Evolutionary conservation across 1,140 invertebrate genomes (phyloP), one percentile per base, ranked within the genome.

Genomic region (Aphidius ervi): DNA sequence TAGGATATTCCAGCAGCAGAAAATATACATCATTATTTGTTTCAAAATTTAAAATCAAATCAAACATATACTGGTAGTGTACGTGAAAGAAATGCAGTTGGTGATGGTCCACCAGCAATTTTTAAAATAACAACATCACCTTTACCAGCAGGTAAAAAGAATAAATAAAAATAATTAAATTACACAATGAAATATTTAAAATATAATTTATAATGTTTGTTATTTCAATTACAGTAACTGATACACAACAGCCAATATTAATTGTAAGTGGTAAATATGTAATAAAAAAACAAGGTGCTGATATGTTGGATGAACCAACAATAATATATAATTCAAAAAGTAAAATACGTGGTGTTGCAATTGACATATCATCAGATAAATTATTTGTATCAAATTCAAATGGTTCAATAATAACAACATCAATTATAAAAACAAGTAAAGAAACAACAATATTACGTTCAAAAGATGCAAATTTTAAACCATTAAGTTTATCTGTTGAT

Each of bases 71-170:
- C 84, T 6, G 80, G 95, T 3, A 85, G 86, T 4, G 81, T 96
- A 8, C 84, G 87, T 0, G 93, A 93, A 83, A 82, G 88, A 66
- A 97, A 95, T 73, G 81, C 82, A 1, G 84, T 86, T 31, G 94
- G 93, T 0, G 87, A 91, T 69, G 93, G 93, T 20, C 91, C 91
- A 0, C 72, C 83, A 3, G 83, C 85, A 4, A 79, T 77, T 4
- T 82, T 83, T 5, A 76, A 80, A 43, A 84, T 91, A 9, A 82
- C 82, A 5, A 94, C 92, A 3, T 85, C 86, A 2, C 77, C 82
- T 9, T 78, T 84, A 72, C 83, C 85, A 46, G 82, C 81, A 72
- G 84, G 88, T 90, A 82, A 58, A 55, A 46, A 45, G 47, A 55
- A 16, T 16, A 16, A 46, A 46, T 40, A 23, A 8, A 59, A 39